phyloP scores from a whole-genome alignment of 2,113 vertebrate genomes.

The Nesogale talazaci region DNA sequence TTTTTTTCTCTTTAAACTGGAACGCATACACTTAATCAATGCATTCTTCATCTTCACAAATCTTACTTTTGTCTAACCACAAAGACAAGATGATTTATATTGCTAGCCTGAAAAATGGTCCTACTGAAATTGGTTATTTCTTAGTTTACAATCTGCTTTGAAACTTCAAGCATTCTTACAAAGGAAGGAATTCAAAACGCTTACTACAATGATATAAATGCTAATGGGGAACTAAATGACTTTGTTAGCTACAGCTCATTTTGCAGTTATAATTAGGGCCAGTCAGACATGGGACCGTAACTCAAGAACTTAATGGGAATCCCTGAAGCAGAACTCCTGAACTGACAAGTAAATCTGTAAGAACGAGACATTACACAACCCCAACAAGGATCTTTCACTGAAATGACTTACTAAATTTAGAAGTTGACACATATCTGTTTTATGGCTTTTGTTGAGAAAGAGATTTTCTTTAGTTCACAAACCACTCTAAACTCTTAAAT shows the following conservation, averaged over 20 bases:
- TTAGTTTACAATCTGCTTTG: slow-evolving; percentile 39
- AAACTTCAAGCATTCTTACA: slow-evolving; percentile 48
- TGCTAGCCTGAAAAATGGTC: neutral
- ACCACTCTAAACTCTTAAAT: neutral
- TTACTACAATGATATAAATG: slow-evolving; percentile 40
- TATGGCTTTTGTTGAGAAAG: slow-evolving; percentile 7
- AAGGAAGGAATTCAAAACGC: slow-evolving; percentile 54
- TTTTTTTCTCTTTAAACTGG: neutral
- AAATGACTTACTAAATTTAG: slow-evolving; percentile 55
- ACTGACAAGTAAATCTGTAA: slow-evolving; percentile 60
- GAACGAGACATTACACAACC: slow-evolving; percentile 53
- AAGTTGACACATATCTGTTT: slow-evolving; percentile 55
- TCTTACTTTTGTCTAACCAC: slow-evolving; percentile 5
- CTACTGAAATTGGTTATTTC: slow-evolving; percentile 50
- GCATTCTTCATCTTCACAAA: slow-evolving; percentile 61
- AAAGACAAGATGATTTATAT: slow-evolving; percentile 42
- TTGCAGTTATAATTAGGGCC: slow-evolving; percentile 73
- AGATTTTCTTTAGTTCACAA: slow-evolving; percentile 26
- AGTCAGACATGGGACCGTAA: slow-evolving; percentile 60
- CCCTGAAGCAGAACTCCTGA: slow-evolving; percentile 69
- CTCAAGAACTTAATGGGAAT: slow-evolving; percentile 72
- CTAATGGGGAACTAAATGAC: slow-evolving; percentile 40
- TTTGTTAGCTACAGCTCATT: slow-evolving; percentile 72
- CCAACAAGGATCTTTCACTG: slow-evolving; percentile 36
- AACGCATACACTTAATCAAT: slow-evolving; percentile 47